These are phyloP conservation scores for Chionoecetes opilio DNA, from an alignment of 1,140 invertebrate genomes.

Conservation along the genomic window DNA sequence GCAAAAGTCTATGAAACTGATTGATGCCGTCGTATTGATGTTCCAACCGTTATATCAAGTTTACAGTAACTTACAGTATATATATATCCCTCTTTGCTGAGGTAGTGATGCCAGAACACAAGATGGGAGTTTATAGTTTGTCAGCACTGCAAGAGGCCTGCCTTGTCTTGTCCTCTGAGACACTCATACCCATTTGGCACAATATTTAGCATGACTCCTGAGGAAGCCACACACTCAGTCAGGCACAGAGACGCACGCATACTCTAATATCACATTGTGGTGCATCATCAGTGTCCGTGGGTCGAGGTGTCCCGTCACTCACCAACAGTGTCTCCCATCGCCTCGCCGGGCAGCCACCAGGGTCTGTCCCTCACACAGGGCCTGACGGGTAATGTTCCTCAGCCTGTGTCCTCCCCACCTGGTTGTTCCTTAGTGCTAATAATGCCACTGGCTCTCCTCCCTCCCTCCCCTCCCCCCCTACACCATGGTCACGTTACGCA, in stretches of 20 bases:
- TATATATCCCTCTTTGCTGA: not conserved
- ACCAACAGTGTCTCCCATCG: not conserved
- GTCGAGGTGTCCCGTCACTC: not conserved
- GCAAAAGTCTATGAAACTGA: too few relatives aligned
- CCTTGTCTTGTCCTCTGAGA: not conserved
- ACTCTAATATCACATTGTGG: conserved; percentile 13
- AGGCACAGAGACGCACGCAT: not conserved
- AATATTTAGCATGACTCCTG: not conserved
- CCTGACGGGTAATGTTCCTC: not conserved
- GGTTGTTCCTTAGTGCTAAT: conserved; percentile 27
- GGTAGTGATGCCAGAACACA: not conserved
- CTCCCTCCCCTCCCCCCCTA: conserved; percentile 69
- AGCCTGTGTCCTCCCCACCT: not conserved
- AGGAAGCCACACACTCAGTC: not conserved
- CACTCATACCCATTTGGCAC: not conserved
- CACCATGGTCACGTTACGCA: conserved; percentile 80
- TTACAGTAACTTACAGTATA: too few relatives aligned
- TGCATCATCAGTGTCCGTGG: not conserved
- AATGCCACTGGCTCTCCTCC: conserved; percentile 44
- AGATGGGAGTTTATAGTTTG: not conserved
- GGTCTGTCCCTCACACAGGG: not conserved
- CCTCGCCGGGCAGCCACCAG: not conserved
- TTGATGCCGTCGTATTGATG: too few relatives aligned
- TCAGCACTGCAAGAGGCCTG: too few relatives aligned
- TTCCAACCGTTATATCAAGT: too few relatives aligned